Conservation (phyloP, 2,797 vertebrate genomes). For the Eurystomus glaucurus region DNA sequence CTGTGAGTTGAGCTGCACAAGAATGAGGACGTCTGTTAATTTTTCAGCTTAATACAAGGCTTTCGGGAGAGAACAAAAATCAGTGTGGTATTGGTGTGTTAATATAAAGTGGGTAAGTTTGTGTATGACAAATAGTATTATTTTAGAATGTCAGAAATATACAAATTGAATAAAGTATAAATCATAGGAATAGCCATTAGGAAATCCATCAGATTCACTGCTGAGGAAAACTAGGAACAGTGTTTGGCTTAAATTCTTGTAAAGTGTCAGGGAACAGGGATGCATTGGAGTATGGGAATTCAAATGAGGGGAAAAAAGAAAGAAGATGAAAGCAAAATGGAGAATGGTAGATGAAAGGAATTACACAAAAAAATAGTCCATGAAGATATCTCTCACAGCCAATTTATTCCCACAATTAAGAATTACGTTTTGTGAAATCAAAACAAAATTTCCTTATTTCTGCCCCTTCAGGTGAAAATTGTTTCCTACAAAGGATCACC, state of each 20-base stretch:
- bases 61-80: constrained; percentile 14
- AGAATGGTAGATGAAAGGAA: neutral
- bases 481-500: neutral
- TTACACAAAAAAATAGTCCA: neutral
- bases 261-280: neutral
- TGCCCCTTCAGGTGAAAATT: constrained; percentile 14
- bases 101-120: neutral
- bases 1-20: constrained; percentile 1
- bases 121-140: constrained; percentile 29
- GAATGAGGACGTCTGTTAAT: neutral
- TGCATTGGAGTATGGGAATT: neutral
- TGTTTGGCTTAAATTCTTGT: constrained; percentile 19
- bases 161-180: constrained; percentile 5
- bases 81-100: neutral
- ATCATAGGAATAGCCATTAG: constrained; percentile 1
- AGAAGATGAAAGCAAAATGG: neutral
- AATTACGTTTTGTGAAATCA: neutral
- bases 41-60: neutral
- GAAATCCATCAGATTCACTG: constrained; percentile 34
- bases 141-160: neutral
- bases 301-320: neutral
- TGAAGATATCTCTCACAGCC: neutral
- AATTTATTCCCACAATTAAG: neutral
- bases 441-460: neutral
- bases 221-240: constrained; percentile 3